Base-by-base conservation (phyloP, 1,140 invertebrate genomes). In the Tetragonula clypearis region DNA sequence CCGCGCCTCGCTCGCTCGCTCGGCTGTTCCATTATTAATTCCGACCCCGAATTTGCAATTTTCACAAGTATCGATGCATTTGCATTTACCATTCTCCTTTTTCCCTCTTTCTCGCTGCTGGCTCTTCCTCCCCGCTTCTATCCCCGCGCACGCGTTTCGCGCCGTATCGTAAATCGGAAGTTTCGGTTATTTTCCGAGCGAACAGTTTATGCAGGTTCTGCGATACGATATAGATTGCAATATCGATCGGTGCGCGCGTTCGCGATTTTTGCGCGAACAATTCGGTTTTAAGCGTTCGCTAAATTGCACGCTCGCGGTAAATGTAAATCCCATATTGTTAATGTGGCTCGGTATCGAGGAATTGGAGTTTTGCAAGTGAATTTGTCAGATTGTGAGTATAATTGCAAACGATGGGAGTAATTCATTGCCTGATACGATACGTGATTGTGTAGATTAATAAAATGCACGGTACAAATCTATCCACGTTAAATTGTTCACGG, bases 21-120 rank as follows among this genome's bases (percentile, higher is more conserved):
- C 11, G 41, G 15, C 23, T 72, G 49, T 62, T 79, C 68, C 76
- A 72, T 84, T 84, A 84, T 84, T 72, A 84, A 84, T 79, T 72
- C 56, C 56, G 58, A 53, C 56, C 21, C 26, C 26, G 49, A 84
- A 79, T 84, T 84, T 79, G 68, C 77, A 79, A 84, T 79, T 73
- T 84, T 79, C 76, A 79, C 56, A 65, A 79, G 66, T 62, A 79
- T 84, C 68, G 82, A 41, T 15, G 68, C n/a, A 71, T 65, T 62
- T 79, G 77, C 76, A 79, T 79, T 79, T 58, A 30, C 65, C 55
- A 19, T 71, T 30, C 49, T 30, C 11, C 35, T 56, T 35, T 66
- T 35, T 35, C 17, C 1, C 19, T 41, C 68, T 6, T 14, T 12
- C 35, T 23, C 19, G 12, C 68, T 41, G 14, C 1, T 11, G 55